phyloP scores from a whole-genome alignment of 2,888 invertebrate species.

The Epinotia ramella region DNA sequence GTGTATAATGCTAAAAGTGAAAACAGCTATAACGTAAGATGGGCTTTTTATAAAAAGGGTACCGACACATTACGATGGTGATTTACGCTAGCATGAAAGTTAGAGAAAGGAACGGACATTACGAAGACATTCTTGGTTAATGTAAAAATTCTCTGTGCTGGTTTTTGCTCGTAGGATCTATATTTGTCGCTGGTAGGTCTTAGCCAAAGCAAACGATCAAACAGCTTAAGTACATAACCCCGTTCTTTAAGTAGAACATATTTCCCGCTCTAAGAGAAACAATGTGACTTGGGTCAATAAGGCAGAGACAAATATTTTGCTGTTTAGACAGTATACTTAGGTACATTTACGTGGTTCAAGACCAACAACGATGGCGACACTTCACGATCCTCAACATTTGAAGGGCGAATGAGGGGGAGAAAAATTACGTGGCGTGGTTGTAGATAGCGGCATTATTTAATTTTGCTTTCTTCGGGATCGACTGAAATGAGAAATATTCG shows the following conservation, averaged over 20 bases:
- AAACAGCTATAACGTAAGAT: conserved; percentile 40
- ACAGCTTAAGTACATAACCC: conserved; percentile 30
- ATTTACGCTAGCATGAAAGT: conserved; percentile 32
- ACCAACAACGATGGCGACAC: no score
- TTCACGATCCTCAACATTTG: no score
- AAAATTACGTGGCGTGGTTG: not conserved
- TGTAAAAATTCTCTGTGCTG: not conserved
- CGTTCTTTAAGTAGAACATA: conserved; percentile 16
- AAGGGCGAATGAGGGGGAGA: no score
- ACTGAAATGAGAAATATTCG: not conserved
- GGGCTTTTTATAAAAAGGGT: conserved; percentile 42
- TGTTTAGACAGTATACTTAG: no score
- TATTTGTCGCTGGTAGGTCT: not conserved
- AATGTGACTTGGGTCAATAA: conserved; percentile 29
- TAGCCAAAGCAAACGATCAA: conserved; percentile 8
- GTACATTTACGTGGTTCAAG: conserved; percentile 29
- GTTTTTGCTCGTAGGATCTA: not conserved
- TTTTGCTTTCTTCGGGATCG: not conserved
- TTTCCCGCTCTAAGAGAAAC: conserved; percentile 26
- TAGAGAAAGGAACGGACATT: conserved; percentile 23
- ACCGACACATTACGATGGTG: conserved; percentile 18
- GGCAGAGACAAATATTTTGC: conserved; percentile 32
- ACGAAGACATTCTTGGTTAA: conserved; percentile 9
- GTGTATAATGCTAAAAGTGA: conserved; percentile 46
- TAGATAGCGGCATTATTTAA: not conserved